phyloP scores from a whole-genome alignment of 2,888 invertebrate species.

The Camponotus fellah region DNA sequence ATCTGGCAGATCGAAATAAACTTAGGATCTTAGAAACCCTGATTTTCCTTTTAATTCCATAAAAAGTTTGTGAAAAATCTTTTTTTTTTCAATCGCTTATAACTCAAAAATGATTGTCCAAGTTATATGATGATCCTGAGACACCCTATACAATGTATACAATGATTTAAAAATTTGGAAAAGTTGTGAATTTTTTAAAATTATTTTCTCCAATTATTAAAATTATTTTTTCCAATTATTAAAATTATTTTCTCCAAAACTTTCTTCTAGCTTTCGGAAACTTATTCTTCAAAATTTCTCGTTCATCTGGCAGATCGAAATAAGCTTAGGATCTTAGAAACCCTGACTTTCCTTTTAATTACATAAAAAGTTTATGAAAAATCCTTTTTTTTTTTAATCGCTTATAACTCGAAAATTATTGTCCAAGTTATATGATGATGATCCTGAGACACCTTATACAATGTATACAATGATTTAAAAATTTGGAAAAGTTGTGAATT shows the following conservation, averaged over 20 bases:
- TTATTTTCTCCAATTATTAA: too few relatives aligned
- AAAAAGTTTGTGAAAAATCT: too few relatives aligned
- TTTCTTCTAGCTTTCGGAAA: not conserved
- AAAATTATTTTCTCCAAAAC: too few relatives aligned
- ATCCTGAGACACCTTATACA: too few relatives aligned
- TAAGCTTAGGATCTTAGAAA: slow-evolving; percentile 22
- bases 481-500: too few relatives aligned
- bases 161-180: too few relatives aligned
- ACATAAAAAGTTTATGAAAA: too few relatives aligned
- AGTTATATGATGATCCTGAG: not conserved
- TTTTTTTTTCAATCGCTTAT: not conserved
- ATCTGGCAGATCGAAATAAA: not conserved
- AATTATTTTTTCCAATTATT: too few relatives aligned
- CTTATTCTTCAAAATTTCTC: not conserved
- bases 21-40: slow-evolving; percentile 11
- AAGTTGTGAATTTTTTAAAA: not conserved
- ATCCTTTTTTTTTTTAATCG: not conserved
- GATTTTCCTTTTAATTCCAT: not conserved
- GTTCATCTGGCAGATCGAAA: not conserved
- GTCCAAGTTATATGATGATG: not conserved
- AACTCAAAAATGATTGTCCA: not conserved
- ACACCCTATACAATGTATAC: too few relatives aligned
- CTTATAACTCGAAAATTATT: not conserved
- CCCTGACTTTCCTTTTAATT: not conserved
- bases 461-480: too few relatives aligned